phyloP scores from a whole-genome alignment of 2,888 invertebrate genomes.

The Lochmaea capreae region DNA sequence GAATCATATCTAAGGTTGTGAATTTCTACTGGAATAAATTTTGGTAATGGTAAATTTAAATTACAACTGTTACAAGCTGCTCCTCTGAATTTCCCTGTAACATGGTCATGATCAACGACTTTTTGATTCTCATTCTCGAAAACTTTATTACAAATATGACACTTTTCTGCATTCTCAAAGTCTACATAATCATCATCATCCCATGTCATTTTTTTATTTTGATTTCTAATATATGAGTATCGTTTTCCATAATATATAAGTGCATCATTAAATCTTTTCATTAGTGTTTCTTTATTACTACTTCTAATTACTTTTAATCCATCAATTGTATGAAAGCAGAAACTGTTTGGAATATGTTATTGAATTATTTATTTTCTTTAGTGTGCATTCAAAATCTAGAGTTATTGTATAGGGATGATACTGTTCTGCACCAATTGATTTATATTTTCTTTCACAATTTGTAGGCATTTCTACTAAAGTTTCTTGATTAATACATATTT shows the following conservation, averaged over 20 bases:
- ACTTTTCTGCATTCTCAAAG: conserved; percentile 17
- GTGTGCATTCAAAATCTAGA: background rate
- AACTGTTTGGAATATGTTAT: conserved; percentile 20
- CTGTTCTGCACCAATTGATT: background rate
- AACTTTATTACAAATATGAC: conserved; percentile 18
- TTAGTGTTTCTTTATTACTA: conserved; percentile 8
- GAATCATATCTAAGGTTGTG: conserved; percentile 6
- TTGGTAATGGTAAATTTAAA: conserved; percentile 23
- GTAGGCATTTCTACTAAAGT: background rate
- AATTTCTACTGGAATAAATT: conserved; percentile 13
- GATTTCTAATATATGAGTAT: background rate
- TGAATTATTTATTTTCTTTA: conserved; percentile 9
- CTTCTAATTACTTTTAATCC: conserved; percentile 17
- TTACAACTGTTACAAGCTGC: conserved; percentile 8
- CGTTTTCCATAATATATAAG: conserved; percentile 15
- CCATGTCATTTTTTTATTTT: conserved; percentile 2
- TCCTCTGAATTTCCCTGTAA: background rate
- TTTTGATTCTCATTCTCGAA: background rate
- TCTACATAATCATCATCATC: conserved; percentile 1
- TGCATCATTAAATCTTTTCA: conserved; percentile 20
- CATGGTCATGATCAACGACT: conserved; percentile 13
- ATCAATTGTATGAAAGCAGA: conserved; percentile 16
- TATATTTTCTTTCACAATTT: background rate
- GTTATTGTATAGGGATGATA: background rate
- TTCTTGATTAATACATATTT: background rate